Evolutionary conservation across 2,888 invertebrate genomes (phyloP).

Genomic region (Tetropium fuscum): DNA sequence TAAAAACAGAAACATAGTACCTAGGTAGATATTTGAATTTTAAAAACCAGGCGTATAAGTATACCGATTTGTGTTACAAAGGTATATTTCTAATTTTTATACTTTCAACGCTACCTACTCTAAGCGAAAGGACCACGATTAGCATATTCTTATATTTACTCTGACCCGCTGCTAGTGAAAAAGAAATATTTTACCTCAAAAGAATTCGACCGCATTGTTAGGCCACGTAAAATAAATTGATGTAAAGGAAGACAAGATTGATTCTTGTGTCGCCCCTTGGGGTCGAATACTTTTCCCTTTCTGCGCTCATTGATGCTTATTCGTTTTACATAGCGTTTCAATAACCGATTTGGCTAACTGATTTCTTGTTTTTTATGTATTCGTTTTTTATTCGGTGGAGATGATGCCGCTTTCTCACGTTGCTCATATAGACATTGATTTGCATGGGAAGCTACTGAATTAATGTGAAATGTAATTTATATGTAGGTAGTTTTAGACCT

Average conservation of each 20-base stretch:
- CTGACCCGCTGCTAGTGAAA: slow-evolving; percentile 16
- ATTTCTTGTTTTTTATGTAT: neutral
- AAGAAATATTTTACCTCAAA: slow-evolving; percentile 22
- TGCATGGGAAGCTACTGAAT: slow-evolving; percentile 4
- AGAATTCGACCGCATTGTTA: slow-evolving; percentile 24
- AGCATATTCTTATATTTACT: slow-evolving; percentile 21
- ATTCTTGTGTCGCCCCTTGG: slow-evolving; percentile 12
- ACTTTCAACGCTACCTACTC: neutral
- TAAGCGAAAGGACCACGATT: slow-evolving; percentile 6
- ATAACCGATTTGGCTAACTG: slow-evolving; percentile 25
- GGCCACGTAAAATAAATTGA: slow-evolving; percentile 24
- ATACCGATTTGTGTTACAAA: too few species aligned
- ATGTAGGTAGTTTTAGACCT: too few species aligned
- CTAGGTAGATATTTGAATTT: too few species aligned
- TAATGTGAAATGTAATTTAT: too few species aligned
- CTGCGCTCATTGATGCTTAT: neutral
- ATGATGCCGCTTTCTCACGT: neutral
- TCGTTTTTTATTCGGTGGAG: neutral
- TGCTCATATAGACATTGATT: neutral
- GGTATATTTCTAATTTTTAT: too few species aligned
- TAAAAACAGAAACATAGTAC: too few species aligned
- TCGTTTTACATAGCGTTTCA: slow-evolving; percentile 18
- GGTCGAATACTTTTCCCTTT: neutral
- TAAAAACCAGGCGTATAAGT: too few species aligned
- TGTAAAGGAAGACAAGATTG: slow-evolving; percentile 26